Evolutionary conservation across 1,140 invertebrate genomes (phyloP).

Genomic region (Oppia nitens): DNA sequence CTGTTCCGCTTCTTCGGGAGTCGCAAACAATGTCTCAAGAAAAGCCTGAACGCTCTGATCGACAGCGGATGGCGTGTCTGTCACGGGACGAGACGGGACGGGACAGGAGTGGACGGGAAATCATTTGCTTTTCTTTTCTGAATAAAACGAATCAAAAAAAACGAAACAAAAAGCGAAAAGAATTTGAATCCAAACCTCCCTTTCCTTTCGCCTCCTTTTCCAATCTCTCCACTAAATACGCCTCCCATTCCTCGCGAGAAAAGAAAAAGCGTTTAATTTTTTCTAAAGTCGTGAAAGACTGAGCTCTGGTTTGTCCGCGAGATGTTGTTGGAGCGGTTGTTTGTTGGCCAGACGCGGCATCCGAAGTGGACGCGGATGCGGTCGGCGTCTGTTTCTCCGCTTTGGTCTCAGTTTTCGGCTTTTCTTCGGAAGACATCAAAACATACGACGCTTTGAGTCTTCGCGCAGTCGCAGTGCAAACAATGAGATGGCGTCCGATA

Average conservation of each 20-base stretch:
- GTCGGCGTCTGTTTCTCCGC: not conserved
- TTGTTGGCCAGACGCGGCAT: no score
- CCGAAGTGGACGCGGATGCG: not conserved
- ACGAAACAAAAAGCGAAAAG: not conserved
- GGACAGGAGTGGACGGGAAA: no score
- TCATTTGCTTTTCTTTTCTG: no score
- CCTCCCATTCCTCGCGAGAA: conserved; percentile 8
- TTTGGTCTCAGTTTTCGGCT: not conserved
- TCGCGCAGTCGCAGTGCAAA: no score
- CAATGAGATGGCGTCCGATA: no score
- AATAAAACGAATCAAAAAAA: not conserved
- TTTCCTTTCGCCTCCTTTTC: conserved; percentile 3
- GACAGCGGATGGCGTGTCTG: not conserved
- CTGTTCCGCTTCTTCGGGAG: conserved; percentile 4
- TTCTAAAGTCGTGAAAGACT: conserved; percentile 5
- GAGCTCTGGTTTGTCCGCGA: not conserved
- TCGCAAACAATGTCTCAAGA: not conserved
- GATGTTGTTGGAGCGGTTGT: not conserved
- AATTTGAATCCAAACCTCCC: not conserved
- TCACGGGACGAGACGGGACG: not conserved
- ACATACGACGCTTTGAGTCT: no score
- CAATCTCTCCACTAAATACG: conserved; percentile 7
- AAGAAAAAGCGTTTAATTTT: conserved; percentile 11
- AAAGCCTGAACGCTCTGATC: not conserved
- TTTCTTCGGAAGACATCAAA: no score